Base-by-base conservation (phyloP, 2,888 invertebrate genomes). In the Seira sanloemensis region DNA sequence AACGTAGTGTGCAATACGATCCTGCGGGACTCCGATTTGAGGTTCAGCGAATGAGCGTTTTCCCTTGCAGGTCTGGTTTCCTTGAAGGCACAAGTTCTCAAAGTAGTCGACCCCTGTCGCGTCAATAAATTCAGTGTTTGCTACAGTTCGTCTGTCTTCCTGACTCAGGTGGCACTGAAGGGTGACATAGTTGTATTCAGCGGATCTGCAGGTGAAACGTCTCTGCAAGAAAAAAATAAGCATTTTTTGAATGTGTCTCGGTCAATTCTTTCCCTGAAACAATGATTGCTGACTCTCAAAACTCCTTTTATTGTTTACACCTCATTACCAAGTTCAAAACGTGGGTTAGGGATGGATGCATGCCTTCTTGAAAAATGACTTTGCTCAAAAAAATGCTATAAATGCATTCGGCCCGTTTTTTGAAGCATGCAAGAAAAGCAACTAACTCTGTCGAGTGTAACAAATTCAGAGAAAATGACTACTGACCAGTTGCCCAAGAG, bases 171-270 rank as follows among this genome's bases (percentile, higher is more conserved):
- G 96, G 90, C 97, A 98, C 90, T 97, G 95, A 91, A 97, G 94
- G 84, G 96, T 97, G 85, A 96, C 96, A 92, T 97, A 97, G 91
- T 97, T 97, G 92, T 97, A 98, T 91, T 97, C 97, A 54, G 96
- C 96, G 0, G 97, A 97, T 7, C 97, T 95, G 90, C 97, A 98
- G 16, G 95, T 94, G 91, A 97, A 97, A 76, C 97, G 95, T 91
- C 96, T 96, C 94, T 95, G 91, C 76, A 92, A 91, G 89, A 90
- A 75, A 78, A 86, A 82, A 76, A 54, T 24, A 71, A 37, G 37
- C 4, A 7, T 37, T 37, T 37, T 67, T 67, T 58, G n/a, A n/a
- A n/a, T n/a, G n/a, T n/a, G 7, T 18, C 4, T 58, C 58, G 9
- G 58, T 58, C 58, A 58, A 58, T 58, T 58, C n/a, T n/a, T 58